These are phyloP conservation scores for Oplegnathus fasciatus DNA, from an alignment of 2,113 vertebrate genomes.

Conservation along the genomic window DNA sequence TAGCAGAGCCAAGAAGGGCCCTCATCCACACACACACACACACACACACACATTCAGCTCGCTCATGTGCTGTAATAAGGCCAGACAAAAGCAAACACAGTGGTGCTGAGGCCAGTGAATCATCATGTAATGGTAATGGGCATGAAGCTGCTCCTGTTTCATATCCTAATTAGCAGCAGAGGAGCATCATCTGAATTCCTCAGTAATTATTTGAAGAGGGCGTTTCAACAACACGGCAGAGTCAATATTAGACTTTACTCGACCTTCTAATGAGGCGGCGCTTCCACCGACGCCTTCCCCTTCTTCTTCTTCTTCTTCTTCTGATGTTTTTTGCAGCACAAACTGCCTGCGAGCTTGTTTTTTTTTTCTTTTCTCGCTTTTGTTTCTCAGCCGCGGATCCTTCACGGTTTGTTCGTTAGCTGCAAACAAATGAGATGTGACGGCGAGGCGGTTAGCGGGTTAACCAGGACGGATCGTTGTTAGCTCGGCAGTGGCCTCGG, in stretches of 20 bases:
- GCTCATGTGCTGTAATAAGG: constrained; percentile 46
- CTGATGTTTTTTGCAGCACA: constrained; percentile 35
- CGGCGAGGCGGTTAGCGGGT: constrained; percentile 40
- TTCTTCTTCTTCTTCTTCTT: constrained; percentile 12
- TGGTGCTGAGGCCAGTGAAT: constrained; percentile 52
- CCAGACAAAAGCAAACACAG: constrained; percentile 46
- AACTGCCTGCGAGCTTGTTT: constrained; percentile 30
- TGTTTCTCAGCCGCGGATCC: constrained; percentile 2
- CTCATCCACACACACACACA: constrained; percentile 46
- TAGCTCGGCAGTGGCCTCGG: constrained; percentile 10
- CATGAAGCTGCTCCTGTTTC: constrained; percentile 72
- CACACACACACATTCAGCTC: constrained; percentile 48
- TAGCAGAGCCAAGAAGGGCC: constrained; percentile 78
- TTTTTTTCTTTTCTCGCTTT: background rate
- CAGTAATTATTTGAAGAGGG: constrained; percentile 78
- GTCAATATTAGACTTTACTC: constrained; percentile 77
- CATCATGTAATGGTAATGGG: constrained; percentile 63
- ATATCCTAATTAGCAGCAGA: constrained; percentile 74
- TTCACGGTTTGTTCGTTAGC: constrained; percentile 56
- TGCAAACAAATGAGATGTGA: constrained; percentile 54
- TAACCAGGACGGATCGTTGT: constrained; percentile 60
- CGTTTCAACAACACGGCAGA: constrained; percentile 60
- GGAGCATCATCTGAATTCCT: constrained; percentile 64
- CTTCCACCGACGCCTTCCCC: background rate
- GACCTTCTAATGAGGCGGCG: constrained; percentile 65